Evolutionary conservation across 1,140 invertebrate genomes (phyloP).

Genomic region (Temnothorax longispinosus): DNA sequence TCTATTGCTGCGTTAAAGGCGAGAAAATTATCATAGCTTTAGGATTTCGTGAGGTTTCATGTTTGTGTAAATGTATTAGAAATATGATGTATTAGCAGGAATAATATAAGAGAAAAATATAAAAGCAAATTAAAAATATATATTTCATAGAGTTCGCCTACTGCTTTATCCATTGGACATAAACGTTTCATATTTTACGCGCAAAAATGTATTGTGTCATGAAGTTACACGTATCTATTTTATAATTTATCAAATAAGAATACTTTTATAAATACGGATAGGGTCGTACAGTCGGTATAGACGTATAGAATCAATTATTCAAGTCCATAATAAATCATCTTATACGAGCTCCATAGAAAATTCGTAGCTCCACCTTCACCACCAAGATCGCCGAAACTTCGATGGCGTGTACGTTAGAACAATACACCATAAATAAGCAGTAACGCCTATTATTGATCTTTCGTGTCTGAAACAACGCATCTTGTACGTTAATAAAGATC

Average conservation of each 20-base stretch:
- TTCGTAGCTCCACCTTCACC: not conserved
- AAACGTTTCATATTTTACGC: slow-evolving; percentile 4
- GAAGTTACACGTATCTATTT: not conserved
- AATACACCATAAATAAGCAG: slow-evolving; percentile 28
- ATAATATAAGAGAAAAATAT: not conserved
- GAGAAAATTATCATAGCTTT: not conserved
- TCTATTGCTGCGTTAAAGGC: not conserved
- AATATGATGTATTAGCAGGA: not conserved
- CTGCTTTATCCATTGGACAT: not conserved
- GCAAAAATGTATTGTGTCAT: not conserved
- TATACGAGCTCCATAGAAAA: not conserved
- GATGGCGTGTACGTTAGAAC: not conserved
- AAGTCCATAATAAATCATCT: slow-evolving; percentile 16
- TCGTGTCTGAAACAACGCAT: not conserved
- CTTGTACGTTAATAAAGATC: not conserved
- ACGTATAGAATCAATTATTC: slow-evolving; percentile 20
- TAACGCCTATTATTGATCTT: slow-evolving; percentile 26
- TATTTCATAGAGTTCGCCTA: not conserved
- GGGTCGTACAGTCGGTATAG: not conserved
- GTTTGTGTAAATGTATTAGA: not conserved
- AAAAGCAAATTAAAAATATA: not conserved
- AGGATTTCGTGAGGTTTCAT: not conserved
- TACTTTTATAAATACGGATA: not conserved
- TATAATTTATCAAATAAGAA: not conserved
- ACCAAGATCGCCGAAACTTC: slow-evolving; percentile 6